Base-by-base conservation (phyloP, 2,797 vertebrate species). In the Eremophila alpestris region DNA sequence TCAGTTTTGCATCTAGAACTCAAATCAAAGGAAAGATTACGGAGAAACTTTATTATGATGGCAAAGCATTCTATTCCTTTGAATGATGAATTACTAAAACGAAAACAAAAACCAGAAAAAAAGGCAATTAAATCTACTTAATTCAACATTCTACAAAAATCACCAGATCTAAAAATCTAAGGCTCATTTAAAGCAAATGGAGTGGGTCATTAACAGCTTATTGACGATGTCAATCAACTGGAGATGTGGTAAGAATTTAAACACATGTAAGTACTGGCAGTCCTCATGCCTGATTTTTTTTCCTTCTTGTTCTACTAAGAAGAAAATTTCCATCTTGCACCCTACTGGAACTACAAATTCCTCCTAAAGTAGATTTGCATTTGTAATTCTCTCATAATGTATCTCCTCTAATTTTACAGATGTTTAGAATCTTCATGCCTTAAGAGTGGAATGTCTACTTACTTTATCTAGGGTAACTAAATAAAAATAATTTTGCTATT, bases 121-220 rank as follows among this genome's bases (percentile, higher is more conserved):
- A 83, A 93, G 60, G 49, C 59, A 94, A 95, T 91, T 95, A 69
- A 90, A 93, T 68, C 52, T 81, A 82, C 71, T 96, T 96, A 93
- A 96, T 97, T 80, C 91, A 46, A 79, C 86, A 94, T 96, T 94
- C 81, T 93, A 92, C 60, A 97, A 94, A 92, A 95, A 79, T 96
- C 70, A 96, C 91, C 34, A 95, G 86, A 96, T 93, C 94, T 79
- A 83, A 95, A 94, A 95, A 69, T 65, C 75, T 94, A 95, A 96
- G 71, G 70, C 94, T 97, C 83, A 83, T 95, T 96, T 97, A 95
- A 97, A 97, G 91, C 80, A 97, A 97, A 84, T 40, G 24, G 92
- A 97, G 84, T 95, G 90, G 94, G 83, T 92, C 97, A 96, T 97
- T 97, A 97, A 80, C 56, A 87, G 70, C 89, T 95, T 97, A 82